phyloP scores from a whole-genome alignment of 64 coral and sea anemone genomes.

The Cladopsammia gracilis region DNA sequence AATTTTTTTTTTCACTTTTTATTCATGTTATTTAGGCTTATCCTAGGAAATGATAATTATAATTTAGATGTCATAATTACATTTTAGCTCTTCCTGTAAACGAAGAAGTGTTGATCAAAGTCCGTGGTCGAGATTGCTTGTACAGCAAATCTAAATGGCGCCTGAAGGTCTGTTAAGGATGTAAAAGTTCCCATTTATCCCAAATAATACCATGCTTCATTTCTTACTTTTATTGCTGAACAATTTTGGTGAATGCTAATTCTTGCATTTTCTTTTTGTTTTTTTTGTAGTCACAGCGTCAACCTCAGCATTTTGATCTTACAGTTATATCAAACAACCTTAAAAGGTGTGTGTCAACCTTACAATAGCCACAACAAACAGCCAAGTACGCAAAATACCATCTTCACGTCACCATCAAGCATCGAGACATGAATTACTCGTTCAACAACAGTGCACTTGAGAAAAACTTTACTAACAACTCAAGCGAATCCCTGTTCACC shows the following conservation, averaged over 20 bases:
- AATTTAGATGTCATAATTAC: background rate
- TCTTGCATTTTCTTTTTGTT: too few species aligned
- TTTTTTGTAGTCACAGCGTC: background rate
- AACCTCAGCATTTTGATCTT: background rate
- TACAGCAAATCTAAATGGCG: slow-evolving; percentile 3
- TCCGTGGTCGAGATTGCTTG: background rate
- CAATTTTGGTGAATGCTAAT: too few species aligned
- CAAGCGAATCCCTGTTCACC: background rate
- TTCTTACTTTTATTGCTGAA: too few species aligned
- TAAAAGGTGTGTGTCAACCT: background rate
- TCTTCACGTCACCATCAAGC: background rate
- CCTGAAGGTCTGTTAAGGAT: background rate
- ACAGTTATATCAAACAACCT: background rate
- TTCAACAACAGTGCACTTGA: slow-evolving; percentile 6
- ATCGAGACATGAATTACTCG: background rate
- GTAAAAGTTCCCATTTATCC: too few species aligned
- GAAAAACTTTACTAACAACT: background rate
- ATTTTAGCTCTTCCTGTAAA: background rate
- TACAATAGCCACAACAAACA: background rate
- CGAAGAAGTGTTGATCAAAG: background rate
- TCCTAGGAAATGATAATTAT: background rate
- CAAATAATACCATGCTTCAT: too few species aligned
- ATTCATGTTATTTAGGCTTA: background rate
- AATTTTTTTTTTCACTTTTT: background rate
- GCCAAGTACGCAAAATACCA: background rate